phyloP scores from a whole-genome alignment of 2,113 vertebrate genomes.

The Eretmochelys imbricata region DNA sequence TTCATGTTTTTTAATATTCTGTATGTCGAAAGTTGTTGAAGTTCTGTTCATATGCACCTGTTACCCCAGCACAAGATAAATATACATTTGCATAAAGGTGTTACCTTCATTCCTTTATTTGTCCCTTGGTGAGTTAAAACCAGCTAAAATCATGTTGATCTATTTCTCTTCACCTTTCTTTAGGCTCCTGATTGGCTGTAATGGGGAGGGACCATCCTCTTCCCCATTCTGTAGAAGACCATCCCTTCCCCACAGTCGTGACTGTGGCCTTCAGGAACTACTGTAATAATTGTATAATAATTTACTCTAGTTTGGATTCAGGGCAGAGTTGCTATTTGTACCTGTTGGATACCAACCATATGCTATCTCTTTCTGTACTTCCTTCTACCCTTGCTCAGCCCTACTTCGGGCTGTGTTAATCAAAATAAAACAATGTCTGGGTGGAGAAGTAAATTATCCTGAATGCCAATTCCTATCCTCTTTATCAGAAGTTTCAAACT shows the following conservation, averaged over 20 bases:
- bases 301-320: background rate
- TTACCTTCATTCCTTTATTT: background rate
- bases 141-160: background rate
- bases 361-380: background rate
- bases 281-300: background rate
- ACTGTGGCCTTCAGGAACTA: background rate
- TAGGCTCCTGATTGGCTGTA: no score
- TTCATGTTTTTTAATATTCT: background rate
- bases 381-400: background rate
- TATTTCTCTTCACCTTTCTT: no score
- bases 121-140: background rate
- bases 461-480: background rate
- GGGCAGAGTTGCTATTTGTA: background rate
- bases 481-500: background rate
- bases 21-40: background rate
- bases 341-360: background rate
- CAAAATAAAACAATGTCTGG: background rate
- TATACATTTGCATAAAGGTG: background rate
- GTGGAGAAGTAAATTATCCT: background rate
- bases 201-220: no score
- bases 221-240: no score
- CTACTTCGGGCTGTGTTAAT: background rate
- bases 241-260: no score
- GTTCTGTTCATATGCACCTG: background rate
- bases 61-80: background rate